Evolutionary conservation across 1,140 invertebrate genomes (phyloP), one percentile per base, ranked within the genome.

Genomic region (Acromyrmex charruanus): DNA sequence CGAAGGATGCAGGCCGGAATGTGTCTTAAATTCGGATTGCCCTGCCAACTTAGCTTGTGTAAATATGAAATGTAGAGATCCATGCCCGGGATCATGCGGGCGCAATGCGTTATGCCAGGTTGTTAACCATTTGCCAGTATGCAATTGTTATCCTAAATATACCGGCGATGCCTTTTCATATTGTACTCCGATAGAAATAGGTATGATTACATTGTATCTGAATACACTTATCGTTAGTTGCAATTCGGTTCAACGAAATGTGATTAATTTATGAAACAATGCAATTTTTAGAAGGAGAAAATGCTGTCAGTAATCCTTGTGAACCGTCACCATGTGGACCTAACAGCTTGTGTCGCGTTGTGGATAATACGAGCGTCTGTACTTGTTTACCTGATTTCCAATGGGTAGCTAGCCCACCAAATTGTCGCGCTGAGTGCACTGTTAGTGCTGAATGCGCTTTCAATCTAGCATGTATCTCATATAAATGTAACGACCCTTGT

Each of bases 61-160:
- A 3, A 96, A 95, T 59, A 93, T 90, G 53, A 95, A 95, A 86
- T 96, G 96, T 86, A 85, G 92, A 77, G 93, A 96, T 87, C 96
- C 96, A 12, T 96, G 95, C 88, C 66, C 93, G 53, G 95, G 94
- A 55, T 94, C 95, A 39, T 96, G 97, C 92, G 97, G 97, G 16
- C 92, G 95, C 12, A 97, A 97, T 91, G 97, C 97, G 3, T 89
- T 96, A n/a, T 97, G 97, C 87, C 95, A 95, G 59, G 97, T 97
- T 65, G 94, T 96, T 44, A 97, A 96, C 88, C 96, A 96, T 65
- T 96, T 96, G 18, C 96, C 97, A 7, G 96, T 96, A 81, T 98
- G 97, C 88, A 93, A 94, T 39, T 98, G 97, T 93, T 93, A 96
- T 58, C 92, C 94, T 18, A 96, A 55, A 74, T 51, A 74, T 4